Evolutionary conservation across 2,888 invertebrate genomes (phyloP).

Genomic region (Caenorhabditis sp.): DNA sequence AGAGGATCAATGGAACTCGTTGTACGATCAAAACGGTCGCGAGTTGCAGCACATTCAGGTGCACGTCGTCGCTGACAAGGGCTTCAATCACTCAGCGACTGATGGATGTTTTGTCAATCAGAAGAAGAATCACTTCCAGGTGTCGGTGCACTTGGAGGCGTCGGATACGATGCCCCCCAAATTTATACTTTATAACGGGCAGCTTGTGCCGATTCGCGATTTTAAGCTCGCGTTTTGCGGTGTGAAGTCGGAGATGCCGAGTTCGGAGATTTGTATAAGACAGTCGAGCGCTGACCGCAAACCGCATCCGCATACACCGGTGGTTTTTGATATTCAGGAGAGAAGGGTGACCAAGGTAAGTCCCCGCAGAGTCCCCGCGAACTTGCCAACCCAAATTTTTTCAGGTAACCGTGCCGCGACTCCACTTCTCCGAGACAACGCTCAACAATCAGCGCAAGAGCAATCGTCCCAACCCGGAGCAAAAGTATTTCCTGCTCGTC

Average conservation of each 20-base stretch:
- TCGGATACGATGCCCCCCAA: slow-evolving; percentile 71
- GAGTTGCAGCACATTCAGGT: slow-evolving; percentile 64
- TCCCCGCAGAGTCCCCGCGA: background rate
- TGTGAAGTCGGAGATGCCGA: slow-evolving; percentile 92
- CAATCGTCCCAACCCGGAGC: slow-evolving; percentile 97
- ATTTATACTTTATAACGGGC: slow-evolving; percentile 73
- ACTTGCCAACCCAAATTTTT: background rate
- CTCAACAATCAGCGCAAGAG: slow-evolving; percentile 99
- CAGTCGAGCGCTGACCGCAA: slow-evolving; percentile 97
- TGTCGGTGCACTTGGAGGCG: slow-evolving; percentile 71
- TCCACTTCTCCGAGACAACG: slow-evolving; percentile 98
- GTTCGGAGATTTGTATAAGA: slow-evolving; percentile 92
- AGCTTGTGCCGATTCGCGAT: slow-evolving; percentile 87
- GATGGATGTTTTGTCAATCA: slow-evolving; percentile 98
- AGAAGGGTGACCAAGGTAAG: slow-evolving; percentile 82
- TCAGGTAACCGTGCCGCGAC: slow-evolving; percentile 85
- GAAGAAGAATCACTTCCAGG: slow-evolving; percentile 98
- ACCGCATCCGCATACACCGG: slow-evolving; percentile 76
- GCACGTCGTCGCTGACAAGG: slow-evolving; percentile 96
- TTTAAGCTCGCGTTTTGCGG: slow-evolving; percentile 96
- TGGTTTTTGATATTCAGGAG: slow-evolving; percentile 52
- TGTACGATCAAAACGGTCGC: slow-evolving; percentile 59
- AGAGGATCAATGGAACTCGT: slow-evolving; percentile 61
- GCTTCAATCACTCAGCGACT: slow-evolving; percentile 94
- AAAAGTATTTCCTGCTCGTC: slow-evolving; percentile 75